Conservation (phyloP, 92 coral and sea anemone genomes). For the Ricordea florida region DNA sequence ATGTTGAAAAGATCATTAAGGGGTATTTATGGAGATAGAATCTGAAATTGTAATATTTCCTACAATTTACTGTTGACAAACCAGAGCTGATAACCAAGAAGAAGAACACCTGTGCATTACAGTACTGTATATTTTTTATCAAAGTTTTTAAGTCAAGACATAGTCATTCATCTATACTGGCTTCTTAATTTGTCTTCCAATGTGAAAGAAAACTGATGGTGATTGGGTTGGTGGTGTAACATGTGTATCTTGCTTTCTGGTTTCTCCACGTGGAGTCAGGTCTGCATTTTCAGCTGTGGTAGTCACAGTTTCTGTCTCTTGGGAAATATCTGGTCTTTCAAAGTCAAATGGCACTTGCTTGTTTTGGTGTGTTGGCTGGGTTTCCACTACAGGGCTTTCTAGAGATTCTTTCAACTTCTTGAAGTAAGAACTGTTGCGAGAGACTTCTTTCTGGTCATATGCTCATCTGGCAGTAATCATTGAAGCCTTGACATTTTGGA, state of each 20-base stretch:
- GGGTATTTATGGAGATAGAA: no score
- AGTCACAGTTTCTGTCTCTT: neutral
- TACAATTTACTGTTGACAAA: no score
- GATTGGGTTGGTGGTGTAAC: neutral
- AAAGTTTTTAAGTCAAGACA: neutral
- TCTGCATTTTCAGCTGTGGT: neutral
- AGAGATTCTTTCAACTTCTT: neutral
- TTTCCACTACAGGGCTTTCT: neutral
- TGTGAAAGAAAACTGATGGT: neutral
- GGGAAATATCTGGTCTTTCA: neutral
- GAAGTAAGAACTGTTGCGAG: slow-evolving; percentile 17
- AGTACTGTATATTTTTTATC: neutral
- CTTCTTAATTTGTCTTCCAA: slow-evolving; percentile 1
- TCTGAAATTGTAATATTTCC: no score
- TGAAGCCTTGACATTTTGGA: slow-evolving; percentile 2
- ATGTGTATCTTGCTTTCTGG: neutral
- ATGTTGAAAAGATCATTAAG: no score
- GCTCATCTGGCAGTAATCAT: slow-evolving; percentile 27
- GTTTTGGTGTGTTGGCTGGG: neutral
- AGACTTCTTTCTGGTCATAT: neutral
- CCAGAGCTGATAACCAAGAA: no score
- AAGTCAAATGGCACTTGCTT: neutral
- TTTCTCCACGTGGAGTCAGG: neutral
- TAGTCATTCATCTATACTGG: neutral
- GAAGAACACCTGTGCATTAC: no score